Evolutionary conservation across 2,888 invertebrate species (phyloP), one percentile per base, ranked within the genome.

Genomic region (Automeris io): DNA sequence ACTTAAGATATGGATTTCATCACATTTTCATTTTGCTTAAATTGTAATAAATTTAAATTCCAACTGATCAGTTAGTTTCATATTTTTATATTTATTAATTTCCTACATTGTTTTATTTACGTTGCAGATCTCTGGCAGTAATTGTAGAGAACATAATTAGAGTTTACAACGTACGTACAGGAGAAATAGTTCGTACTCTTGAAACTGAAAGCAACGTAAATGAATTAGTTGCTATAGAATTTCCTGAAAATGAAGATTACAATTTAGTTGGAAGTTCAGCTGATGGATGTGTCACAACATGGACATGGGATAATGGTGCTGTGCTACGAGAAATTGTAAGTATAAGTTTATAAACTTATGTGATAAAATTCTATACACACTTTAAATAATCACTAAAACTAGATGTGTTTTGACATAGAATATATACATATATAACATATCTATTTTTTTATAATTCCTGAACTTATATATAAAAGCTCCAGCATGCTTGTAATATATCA

Each of bases 251-350:
- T 56, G 85, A 87, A 38, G 65, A 71, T 35, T 76, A 83, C 41
- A 80, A 86, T 43, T 57, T 87, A 5, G 81, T 73, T 47, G 82
- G 82, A 6, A 87, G 87, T 56, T 77, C 86, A 6, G 65, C 71
- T 19, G 51, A 51, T 22, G 87, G 87, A 2, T 52, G 57, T 37
- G 54, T 87, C 39, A 80, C 72, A 7, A 69, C 71, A 36, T 87
- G 87, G 87, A 87, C 82, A 1, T 87, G 83, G 83, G 82, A 81
- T 22, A 80, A 79, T 46, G 86, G 82, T 40, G 79, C 73, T 47
- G 82, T 87, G 1, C 74, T 83, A 4, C 70, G 83, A 55, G 82
- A 86, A 67, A 66, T 58, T 45, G 86, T 86, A 45, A 63, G 70
- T n/a, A 37, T 25, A n/a, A n/a, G n/a, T n/a, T n/a, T n/a, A n/a